Evolutionary conservation across 2,797 vertebrate genomes (phyloP).

Genomic region (Anguilla pacifica): DNA sequence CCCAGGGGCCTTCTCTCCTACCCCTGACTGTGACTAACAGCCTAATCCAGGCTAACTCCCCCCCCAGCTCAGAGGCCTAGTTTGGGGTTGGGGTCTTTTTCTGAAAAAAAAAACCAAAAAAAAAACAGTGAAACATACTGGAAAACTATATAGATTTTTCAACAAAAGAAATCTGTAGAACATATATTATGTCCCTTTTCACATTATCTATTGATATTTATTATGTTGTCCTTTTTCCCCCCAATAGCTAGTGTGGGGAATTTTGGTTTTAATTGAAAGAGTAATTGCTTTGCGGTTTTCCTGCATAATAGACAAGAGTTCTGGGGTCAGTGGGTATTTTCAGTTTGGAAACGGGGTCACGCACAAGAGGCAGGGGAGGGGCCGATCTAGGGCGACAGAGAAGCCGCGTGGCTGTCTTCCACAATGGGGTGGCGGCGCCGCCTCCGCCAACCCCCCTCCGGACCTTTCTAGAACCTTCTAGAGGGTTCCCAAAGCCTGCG

Average conservation of each 20-base stretch:
- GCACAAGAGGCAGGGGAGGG: background rate
- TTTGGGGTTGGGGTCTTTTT: background rate
- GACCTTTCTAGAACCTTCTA: background rate
- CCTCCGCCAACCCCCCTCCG: background rate
- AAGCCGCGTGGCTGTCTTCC: background rate
- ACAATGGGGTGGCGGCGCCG: background rate
- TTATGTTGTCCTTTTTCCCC: background rate
- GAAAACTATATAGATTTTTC: background rate
- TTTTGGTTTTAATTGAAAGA: constrained; percentile 1
- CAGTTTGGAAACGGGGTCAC: constrained; percentile 9
- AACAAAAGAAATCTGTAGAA: background rate
- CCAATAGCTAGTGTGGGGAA: background rate
- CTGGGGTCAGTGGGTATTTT: constrained; percentile 19
- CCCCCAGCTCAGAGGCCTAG: constrained; percentile 27
- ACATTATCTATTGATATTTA: background rate
- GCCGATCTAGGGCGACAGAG: background rate
- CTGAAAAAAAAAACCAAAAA: too few species aligned
- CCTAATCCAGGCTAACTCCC: constrained; percentile 13
- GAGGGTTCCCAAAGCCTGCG: background rate
- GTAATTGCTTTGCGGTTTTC: background rate
- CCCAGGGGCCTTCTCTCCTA: background rate
- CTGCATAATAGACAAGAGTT: constrained; percentile 2
- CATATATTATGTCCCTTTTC: background rate
- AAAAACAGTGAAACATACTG: background rate
- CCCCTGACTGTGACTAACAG: constrained; percentile 15